Conservation (phyloP, 2,888 invertebrate genomes). For the Alloplasta piceator region DNA sequence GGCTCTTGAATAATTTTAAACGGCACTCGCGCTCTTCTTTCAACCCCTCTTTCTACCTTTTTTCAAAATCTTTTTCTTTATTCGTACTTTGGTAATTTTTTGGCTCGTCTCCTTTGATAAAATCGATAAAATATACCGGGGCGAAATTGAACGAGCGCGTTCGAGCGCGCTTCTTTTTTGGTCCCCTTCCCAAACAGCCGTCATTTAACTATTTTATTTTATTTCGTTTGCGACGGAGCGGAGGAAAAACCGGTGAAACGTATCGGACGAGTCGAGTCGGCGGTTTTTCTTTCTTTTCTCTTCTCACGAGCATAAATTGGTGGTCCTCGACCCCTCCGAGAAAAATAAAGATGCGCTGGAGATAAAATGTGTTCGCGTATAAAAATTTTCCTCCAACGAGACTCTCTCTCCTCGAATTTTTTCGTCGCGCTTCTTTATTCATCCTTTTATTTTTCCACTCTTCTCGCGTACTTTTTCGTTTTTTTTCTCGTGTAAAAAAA, state of each 20-base stretch:
- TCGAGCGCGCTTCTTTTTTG: not conserved
- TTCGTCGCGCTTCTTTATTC: conserved; percentile 26
- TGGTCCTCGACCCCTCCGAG: not conserved
- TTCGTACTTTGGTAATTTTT: no score
- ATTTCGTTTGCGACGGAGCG: not conserved
- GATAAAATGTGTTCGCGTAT: conserved; percentile 1
- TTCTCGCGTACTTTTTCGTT: conserved; percentile 16
- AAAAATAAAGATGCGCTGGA: not conserved
- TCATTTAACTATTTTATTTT: conserved; percentile 4
- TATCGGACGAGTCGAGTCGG: conserved; percentile 12
- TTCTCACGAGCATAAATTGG: conserved; percentile 7
- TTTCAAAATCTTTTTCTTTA: not conserved
- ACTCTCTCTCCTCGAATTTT: not conserved
- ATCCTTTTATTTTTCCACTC: conserved; percentile 33
- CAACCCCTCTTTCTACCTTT: not conserved
- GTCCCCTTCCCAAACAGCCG: not conserved
- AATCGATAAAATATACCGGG: not conserved
- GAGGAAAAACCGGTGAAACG: not conserved
- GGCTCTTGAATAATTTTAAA: not conserved
- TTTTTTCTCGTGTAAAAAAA: not conserved
- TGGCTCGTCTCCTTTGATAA: no score
- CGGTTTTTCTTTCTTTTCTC: conserved; percentile 6
- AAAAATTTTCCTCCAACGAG: conserved; percentile 21
- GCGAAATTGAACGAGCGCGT: not conserved
- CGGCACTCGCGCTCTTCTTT: not conserved